A percentile compares a stretch with the other conserved stretches of the same genome.
Evolutionary conservation across 2,113 vertebrate species (phyloP).

Genomic region (Coturnix japonica): DNA sequence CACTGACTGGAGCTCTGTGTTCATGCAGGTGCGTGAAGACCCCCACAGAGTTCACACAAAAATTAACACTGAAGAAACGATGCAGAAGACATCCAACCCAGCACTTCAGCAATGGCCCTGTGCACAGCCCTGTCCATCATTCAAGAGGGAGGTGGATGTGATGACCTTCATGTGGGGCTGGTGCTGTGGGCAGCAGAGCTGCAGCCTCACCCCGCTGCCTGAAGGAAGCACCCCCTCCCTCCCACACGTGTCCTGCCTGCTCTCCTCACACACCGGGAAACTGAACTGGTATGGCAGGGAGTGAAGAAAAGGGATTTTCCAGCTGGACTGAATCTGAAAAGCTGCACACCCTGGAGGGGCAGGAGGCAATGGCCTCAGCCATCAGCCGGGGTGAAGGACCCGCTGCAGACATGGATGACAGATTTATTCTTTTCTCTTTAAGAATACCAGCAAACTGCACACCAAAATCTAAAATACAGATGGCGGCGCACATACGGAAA

Average conservation of each 20-base stretch:
- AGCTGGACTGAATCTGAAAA: background rate
- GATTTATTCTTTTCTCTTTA: background rate
- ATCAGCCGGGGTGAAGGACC: background rate
- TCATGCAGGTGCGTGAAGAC: background rate
- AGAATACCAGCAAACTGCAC: background rate
- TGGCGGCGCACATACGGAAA: background rate
- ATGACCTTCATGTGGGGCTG: too few species aligned
- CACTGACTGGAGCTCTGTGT: background rate
- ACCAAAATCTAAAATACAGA: background rate
- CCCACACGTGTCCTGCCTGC: background rate
- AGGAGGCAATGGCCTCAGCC: too few species aligned
- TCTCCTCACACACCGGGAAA: background rate
- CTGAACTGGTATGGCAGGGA: accelerated
- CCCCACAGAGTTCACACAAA: background rate
- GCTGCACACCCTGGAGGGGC: too few species aligned
- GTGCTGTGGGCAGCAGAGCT: too few species aligned
- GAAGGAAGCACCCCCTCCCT: background rate
- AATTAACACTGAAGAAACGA: background rate
- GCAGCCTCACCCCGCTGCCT: background rate
- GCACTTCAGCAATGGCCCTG: too few species aligned
- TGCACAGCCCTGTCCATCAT: background rate
- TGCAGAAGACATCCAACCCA: background rate
- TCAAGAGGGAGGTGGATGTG: background rate
- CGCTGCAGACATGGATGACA: background rate
- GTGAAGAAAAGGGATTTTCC: background rate